Evolutionary conservation across 2,888 invertebrate species (phyloP).

Genomic region (Arctia plantaginis): DNA sequence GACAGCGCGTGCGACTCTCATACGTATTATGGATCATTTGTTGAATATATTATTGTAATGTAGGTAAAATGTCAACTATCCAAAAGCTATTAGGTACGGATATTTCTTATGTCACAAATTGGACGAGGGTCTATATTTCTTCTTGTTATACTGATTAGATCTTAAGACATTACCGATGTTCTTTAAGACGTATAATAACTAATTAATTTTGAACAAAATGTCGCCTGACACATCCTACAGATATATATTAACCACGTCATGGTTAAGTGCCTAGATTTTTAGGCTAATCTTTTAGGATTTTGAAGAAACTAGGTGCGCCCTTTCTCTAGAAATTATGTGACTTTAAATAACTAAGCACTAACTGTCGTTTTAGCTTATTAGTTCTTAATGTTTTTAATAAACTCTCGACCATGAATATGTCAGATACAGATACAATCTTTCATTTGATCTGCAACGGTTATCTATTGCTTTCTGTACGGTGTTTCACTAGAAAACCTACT

Average conservation of each 20-base stretch:
- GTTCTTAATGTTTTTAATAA: neutral
- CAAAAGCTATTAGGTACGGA: neutral
- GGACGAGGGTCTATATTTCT: neutral
- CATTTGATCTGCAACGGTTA: neutral
- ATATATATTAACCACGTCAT: neutral
- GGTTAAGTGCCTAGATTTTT: neutral
- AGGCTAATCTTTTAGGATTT: neutral
- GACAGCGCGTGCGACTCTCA: conserved; percentile 62
- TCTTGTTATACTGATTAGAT: neutral
- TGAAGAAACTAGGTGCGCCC: neutral
- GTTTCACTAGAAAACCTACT: neutral
- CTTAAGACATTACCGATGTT: neutral
- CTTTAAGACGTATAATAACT: neutral
- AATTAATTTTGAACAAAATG: neutral
- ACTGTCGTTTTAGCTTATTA: neutral
- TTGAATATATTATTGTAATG: conserved; percentile 63
- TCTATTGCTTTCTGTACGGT: neutral
- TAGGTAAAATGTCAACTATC: conserved; percentile 8
- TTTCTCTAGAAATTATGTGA: neutral
- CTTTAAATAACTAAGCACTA: neutral
- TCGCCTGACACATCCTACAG: no score
- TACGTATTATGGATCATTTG: conserved; percentile 64
- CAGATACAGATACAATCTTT: neutral
- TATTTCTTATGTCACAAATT: neutral
- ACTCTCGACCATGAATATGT: neutral